A percentile compares a stretch with the other conserved stretches of the same genome.
phyloP scores from a whole-genome alignment of 2,888 invertebrate genomes.

The Erebia palarica region DNA sequence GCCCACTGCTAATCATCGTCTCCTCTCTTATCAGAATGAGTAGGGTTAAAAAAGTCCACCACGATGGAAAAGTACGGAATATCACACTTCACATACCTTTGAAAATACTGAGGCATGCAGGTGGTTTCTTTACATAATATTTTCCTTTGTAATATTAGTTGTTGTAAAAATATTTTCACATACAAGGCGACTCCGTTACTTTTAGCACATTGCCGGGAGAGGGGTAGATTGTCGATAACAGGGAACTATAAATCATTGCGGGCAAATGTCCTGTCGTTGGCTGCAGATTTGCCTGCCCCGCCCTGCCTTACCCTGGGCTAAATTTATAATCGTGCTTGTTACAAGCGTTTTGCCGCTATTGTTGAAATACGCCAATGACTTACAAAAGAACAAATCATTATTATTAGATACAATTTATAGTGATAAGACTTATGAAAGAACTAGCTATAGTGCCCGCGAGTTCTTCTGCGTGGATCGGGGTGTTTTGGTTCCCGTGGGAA shows the following conservation, averaged over 20 bases:
- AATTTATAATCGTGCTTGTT: constrained; percentile 19
- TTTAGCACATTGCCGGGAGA: constrained; percentile 53
- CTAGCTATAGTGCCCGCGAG: no score
- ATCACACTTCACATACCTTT: no score
- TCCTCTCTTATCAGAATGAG: no score
- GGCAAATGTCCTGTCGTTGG: constrained; percentile 76
- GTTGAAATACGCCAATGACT: neutral
- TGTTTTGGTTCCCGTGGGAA: no score
- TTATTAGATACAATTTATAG: no score
- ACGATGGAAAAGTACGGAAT: no score
- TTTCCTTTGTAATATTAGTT: neutral
- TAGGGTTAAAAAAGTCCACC: no score
- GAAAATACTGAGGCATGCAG: no score
- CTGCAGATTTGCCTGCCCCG: constrained; percentile 72
- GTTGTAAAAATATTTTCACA: neutral
- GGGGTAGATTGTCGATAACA: constrained; percentile 81
- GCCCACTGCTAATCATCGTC: no score
- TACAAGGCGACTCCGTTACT: constrained; percentile 37
- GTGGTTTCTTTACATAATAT: no score
- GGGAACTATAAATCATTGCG: constrained; percentile 74
- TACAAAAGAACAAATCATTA: neutral
- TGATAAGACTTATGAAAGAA: no score
- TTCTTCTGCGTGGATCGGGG: no score
- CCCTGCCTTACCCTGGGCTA: constrained; percentile 38
- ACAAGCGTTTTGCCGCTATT: neutral